A percentile compares a stretch with the other conserved stretches of the same genome.
These are phyloP conservation scores for Sylvilagus floridanus DNA, from an alignment of 2,797 vertebrate species.

Conservation along the genomic window DNA sequence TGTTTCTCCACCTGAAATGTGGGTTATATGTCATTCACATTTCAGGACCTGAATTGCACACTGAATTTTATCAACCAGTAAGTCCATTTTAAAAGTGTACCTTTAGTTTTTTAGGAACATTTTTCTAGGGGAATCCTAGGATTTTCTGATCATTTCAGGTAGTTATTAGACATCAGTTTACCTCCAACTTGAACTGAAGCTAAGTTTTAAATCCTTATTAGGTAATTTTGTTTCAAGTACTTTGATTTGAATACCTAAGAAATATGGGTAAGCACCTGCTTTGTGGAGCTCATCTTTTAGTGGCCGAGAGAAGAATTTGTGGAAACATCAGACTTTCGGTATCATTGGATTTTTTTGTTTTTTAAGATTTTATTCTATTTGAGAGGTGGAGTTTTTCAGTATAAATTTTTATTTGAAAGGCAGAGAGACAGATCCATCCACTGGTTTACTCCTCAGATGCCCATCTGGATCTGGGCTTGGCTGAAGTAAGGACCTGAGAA, in stretches of 20 bases:
- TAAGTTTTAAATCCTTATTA: not conserved
- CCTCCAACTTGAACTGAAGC: conserved; percentile 48
- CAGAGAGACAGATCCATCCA: too few species aligned
- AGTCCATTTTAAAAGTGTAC: conserved; percentile 19
- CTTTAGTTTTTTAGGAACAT: conserved; percentile 30
- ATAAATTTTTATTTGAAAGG: too few species aligned
- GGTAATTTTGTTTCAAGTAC: conserved; percentile 49
- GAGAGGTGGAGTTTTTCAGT: too few species aligned
- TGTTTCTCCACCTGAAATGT: conserved; percentile 67
- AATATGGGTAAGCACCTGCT: conserved; percentile 23
- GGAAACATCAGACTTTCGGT: not conserved
- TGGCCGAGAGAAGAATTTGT: not conserved
- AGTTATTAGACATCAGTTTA: not conserved
- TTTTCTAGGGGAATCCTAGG: not conserved
- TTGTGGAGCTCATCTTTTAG: conserved; percentile 12
- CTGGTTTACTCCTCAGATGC: too few species aligned
- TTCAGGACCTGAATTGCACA: conserved; percentile 22
- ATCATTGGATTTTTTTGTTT: not conserved
- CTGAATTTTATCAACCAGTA: not conserved
- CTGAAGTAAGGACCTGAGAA: too few species aligned
- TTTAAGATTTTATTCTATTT: too few species aligned
- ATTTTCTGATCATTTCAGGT: conserved; percentile 48
- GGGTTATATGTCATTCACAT: conserved; percentile 29
- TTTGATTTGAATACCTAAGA: conserved; percentile 55
- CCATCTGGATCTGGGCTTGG: too few species aligned